A percentile compares a stretch with the other conserved stretches of the same genome.
These are phyloP conservation scores for Omphaloscelis lunosa DNA, from an alignment of 2,888 invertebrate genomes.

Conservation along the genomic window DNA sequence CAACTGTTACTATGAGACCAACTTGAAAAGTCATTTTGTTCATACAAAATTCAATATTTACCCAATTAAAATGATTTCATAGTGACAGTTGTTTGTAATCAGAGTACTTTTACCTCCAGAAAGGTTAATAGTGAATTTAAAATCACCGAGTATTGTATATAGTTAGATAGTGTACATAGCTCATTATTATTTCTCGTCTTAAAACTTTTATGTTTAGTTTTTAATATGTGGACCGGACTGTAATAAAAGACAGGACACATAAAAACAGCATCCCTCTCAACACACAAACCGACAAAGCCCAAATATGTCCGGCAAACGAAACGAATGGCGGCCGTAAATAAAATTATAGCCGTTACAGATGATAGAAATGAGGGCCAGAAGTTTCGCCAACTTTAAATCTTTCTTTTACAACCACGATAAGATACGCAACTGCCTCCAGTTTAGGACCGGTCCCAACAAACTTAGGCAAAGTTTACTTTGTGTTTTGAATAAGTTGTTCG, in stretches of 20 bases:
- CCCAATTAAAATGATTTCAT: too few relatives aligned
- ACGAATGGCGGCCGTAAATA: constrained; percentile 62
- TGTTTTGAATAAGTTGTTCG: constrained; percentile 63
- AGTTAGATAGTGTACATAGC: too few relatives aligned
- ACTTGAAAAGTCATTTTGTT: too few relatives aligned
- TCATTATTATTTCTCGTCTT: not conserved
- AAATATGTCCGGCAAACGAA: constrained; percentile 49
- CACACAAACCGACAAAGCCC: constrained; percentile 47
- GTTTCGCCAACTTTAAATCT: constrained; percentile 65
- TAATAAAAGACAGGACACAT: constrained; percentile 28
- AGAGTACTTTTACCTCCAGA: too few relatives aligned
- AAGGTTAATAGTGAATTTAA: too few relatives aligned
- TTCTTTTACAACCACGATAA: constrained; percentile 66
- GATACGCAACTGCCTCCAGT: constrained; percentile 61
- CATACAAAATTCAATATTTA: too few relatives aligned
- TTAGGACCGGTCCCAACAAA: constrained; percentile 50
- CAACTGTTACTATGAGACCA: too few relatives aligned
- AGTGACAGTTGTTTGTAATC: too few relatives aligned
- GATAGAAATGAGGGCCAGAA: constrained; percentile 59
- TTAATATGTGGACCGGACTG: not conserved
- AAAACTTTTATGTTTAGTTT: constrained; percentile 2
- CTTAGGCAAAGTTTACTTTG: constrained; percentile 60
- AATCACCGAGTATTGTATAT: too few relatives aligned
- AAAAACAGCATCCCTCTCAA: constrained; percentile 28
- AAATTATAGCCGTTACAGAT: constrained; percentile 63